Base-by-base conservation (phyloP, 2,888 invertebrate species). In the Archips xylosteana region DNA sequence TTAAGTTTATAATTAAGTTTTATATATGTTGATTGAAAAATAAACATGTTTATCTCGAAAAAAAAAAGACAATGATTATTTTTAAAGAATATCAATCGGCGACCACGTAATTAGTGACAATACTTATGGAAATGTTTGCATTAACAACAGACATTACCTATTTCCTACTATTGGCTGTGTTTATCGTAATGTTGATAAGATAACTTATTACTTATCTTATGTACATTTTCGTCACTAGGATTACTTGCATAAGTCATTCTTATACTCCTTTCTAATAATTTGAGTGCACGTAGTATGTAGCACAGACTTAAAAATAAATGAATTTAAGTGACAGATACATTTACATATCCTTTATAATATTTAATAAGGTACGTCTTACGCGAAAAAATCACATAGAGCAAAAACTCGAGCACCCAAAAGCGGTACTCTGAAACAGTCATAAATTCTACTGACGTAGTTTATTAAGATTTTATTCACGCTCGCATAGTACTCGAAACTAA, bases 381-480 rank as follows among this genome's bases (percentile, higher is more conserved):
- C 57, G 9, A 23, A 57, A 57, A 75, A 67, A 65, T 65, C 66
- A 59, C 64, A 69, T 42, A 67, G 45, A 62, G 60, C 47, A 68
- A 70, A 69, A 60, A 65, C 60, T 9, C 63, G 70, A 74, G 68
- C 72, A 66, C 74, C 75, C 76, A 60, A 77, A 71, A 75, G 76
- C 70, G 70, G 71, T 79, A 81, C 83, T 84, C 80, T 79, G 82
- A 80, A 85, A 81, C 79, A 15, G 71, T 62, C 76, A 79, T 81
- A 81, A 81, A 81, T 81, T 77, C 77, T 71, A 75, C 71, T 71
- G 75, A 69, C 78, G 78, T 80, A 75, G 79, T 83, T 85, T 83
- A 87, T 83, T 85, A 85, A 80, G 77, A 83, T 85, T 85, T 81
- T 84, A 82, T 83, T 82, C 77, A 73, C 78, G 74, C 78, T 79